These are phyloP conservation scores for Bugula neritina DNA, from an alignment of 2,888 invertebrate species.

Conservation along the genomic window DNA sequence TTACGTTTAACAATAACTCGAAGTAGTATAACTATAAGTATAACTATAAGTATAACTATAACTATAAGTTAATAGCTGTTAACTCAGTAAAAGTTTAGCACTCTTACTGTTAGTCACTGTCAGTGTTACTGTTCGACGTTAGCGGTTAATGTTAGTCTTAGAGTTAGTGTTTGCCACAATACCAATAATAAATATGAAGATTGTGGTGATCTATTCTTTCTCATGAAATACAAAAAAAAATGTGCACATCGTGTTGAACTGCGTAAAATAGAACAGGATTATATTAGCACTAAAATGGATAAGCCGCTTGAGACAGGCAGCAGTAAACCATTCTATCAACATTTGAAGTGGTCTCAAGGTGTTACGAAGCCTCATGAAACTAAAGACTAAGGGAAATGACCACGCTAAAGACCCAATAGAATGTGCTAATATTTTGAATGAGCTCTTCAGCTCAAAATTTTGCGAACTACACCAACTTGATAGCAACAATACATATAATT, in stretches of 20 bases:
- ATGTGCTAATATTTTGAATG: not conserved
- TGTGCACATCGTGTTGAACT: not conserved
- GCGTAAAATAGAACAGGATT: not conserved
- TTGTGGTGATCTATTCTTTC: not conserved
- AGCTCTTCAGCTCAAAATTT: not conserved
- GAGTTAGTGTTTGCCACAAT: no score
- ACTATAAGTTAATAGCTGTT: no score
- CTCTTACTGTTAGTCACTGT: no score
- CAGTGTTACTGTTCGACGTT: no score
- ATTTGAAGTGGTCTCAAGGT: not conserved
- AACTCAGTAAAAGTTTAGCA: no score
- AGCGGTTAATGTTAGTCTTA: no score
- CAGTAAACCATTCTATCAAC: constrained; percentile 17
- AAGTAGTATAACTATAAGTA: no score
- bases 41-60: no score
- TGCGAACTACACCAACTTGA: not conserved
- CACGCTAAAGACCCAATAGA: not conserved
- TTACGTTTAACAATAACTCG: no score
- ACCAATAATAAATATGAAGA: not conserved
- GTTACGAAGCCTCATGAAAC: not conserved
- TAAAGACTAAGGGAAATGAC: not conserved
- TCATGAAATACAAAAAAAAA: not conserved
- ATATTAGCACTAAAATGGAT: not conserved
- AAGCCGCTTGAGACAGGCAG: constrained; percentile 2
- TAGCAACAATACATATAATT: not conserved